A percentile compares a stretch with the other conserved stretches of the same genome.
Evolutionary conservation across 1,140 invertebrate species (phyloP).

Genomic region (Sesamia nonagrioides): DNA sequence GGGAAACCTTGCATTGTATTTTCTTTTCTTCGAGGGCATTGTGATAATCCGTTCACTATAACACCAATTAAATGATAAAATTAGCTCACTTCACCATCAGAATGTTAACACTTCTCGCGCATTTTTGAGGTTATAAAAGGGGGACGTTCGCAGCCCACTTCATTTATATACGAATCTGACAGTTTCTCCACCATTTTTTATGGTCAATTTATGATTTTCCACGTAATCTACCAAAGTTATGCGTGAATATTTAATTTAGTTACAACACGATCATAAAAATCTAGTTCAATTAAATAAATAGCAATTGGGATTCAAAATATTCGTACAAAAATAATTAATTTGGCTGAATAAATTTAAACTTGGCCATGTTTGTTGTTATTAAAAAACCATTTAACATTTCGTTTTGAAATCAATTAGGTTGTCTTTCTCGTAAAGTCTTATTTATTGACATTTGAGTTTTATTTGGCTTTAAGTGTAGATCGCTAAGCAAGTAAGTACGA

Average conservation of each 20-base stretch:
- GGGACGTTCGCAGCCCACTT: slow-evolving; percentile 83
- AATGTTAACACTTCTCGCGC: slow-evolving; percentile 83
- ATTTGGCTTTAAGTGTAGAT: too few relatives aligned
- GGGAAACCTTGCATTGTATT: slow-evolving; percentile 98
- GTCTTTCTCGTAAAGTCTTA: too few relatives aligned
- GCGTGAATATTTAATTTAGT: neutral
- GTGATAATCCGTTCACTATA: slow-evolving; percentile 79
- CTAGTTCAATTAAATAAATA: neutral
- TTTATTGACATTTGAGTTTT: too few relatives aligned
- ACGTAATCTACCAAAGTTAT: slow-evolving; percentile 39
- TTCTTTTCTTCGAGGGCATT: slow-evolving; percentile 99
- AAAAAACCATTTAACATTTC: neutral
- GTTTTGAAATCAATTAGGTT: neutral
- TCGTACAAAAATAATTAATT: neutral
- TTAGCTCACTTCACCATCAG: slow-evolving; percentile 79
- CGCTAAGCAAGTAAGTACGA: too few relatives aligned
- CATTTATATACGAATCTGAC: slow-evolving; percentile 86
- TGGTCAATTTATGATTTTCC: slow-evolving; percentile 44
- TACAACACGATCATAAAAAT: neutral
- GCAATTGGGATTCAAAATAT: neutral
- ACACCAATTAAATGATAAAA: slow-evolving; percentile 79
- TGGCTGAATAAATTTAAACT: slow-evolving; percentile 32
- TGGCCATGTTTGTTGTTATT: neutral
- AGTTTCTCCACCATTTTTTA: slow-evolving; percentile 78
- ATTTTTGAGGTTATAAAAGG: slow-evolving; percentile 88